Evolutionary conservation across 2,797 vertebrate species (phyloP), one percentile per base, ranked within the genome.

Genomic region (Catostomus latipinnis): DNA sequence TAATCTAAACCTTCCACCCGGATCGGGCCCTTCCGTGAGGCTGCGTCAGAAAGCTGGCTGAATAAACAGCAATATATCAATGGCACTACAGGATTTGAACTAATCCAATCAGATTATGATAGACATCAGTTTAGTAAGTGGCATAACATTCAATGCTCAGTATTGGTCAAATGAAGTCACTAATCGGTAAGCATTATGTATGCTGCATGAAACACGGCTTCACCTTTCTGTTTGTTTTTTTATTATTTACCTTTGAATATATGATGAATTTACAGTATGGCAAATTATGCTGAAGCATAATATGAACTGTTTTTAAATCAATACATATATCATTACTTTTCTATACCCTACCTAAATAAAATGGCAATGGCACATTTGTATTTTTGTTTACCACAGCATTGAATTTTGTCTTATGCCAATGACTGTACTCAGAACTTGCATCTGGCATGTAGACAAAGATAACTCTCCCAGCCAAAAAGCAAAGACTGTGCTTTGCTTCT

Each of bases 391-490:
- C 22, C 62, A 52, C 88, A 89, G 90, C 80, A 68, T 71, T 22
- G 22, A 22, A 22, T 22, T 22, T 22, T 87, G 91, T 88, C 76
- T 77, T 66, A 77, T 86, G 93, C 94, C 94, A 94, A 70, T 94
- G 94, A 95, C 93, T 92, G 93, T 95, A 90, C 94, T 93, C 91
- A 94, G 93, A 95, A 94, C 94, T 89, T 92, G 76, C 92, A 93
- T 93, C 91, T 93, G 91, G 90, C 90, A 86, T 85, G 85, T 86
- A 91, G 90, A 83, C 93, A 93, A 93, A 92, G 90, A 92, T 92
- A 93, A 87, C 86, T 85, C 22, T 22, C 22, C 22, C 1, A 22
- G 22, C 22, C 22, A 22, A 22, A 22, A 22, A 22, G 22, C 22
- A 81, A 78, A 90, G 81, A 82, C 78, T 81, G 82, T 71, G 71